Percentiles rank a stretch among this genome's conserved stretches.
Conservation (phyloP, 2,113 vertebrate genomes). For the Gobius niger region DNA sequence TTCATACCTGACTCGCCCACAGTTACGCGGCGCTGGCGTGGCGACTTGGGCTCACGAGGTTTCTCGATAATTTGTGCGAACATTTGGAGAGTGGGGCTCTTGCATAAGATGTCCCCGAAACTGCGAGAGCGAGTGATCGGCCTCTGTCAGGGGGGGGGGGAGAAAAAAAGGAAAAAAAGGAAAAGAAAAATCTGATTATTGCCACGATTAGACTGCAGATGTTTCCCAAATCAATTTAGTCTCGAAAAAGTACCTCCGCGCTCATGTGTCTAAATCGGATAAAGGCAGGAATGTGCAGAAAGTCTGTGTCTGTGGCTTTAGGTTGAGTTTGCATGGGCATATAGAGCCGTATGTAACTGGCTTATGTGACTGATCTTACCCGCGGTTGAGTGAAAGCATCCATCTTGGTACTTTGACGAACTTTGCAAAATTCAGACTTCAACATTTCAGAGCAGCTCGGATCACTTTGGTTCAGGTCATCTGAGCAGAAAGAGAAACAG, state of each 20-base stretch:
- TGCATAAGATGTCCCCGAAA: constrained; percentile 39
- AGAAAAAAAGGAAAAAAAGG: background rate
- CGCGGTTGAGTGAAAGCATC: constrained; percentile 49
- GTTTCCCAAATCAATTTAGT: constrained; percentile 32
- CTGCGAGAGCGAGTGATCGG: constrained; percentile 56
- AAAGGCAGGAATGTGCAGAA: constrained; percentile 28
- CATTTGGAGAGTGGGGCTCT: constrained; percentile 53
- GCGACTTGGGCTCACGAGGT: constrained; percentile 18
- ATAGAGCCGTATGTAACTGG: constrained; percentile 29
- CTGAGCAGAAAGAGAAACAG: constrained; percentile 49
- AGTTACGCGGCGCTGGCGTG: constrained; percentile 49
- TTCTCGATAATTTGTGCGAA: constrained; percentile 30
- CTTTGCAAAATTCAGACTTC: constrained; percentile 51
- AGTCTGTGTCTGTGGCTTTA: constrained; percentile 20
- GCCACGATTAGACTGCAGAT: constrained; percentile 16
- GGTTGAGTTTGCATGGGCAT: constrained; percentile 16
- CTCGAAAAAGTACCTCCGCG: constrained; percentile 5
- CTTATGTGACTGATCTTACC: constrained; percentile 44
- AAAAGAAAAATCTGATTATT: constrained; percentile 24
- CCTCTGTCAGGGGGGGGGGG: constrained; percentile 42
- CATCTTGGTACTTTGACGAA: constrained; percentile 52
- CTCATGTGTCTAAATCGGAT: constrained; percentile 39
- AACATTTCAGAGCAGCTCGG: constrained; percentile 46
- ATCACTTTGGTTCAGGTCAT: constrained; percentile 63
- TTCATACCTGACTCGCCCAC: constrained; percentile 45